These are phyloP conservation scores for Cecropterus lyciades DNA, from an alignment of 1,140 invertebrate genomes.

Conservation along the genomic window DNA sequence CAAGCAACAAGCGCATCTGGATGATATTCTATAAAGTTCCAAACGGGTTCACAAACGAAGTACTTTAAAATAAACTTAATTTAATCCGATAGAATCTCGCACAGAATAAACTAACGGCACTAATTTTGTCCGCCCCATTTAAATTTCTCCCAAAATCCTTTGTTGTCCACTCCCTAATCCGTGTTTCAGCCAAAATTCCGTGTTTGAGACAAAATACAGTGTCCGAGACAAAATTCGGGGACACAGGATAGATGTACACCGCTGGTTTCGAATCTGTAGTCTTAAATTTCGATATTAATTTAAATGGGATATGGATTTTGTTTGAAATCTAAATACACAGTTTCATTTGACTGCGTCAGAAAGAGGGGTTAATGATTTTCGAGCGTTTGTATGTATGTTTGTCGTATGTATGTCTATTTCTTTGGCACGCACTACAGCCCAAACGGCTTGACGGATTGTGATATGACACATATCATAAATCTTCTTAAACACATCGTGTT, in stretches of 20 bases:
- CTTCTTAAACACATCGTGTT: no score
- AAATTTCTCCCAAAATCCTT: slow-evolving; percentile 32
- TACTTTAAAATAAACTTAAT: slow-evolving; percentile 30
- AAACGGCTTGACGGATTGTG: no score
- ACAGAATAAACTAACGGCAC: slow-evolving; percentile 27
- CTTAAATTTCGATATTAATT: neutral
- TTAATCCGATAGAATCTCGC: slow-evolving; percentile 31
- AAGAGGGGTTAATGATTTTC: no score
- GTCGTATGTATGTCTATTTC: no score
- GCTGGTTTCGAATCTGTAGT: no score
- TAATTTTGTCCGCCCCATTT: slow-evolving; percentile 33
- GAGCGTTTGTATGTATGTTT: no score
- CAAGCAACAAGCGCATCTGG: neutral
- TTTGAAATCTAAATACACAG: no score
- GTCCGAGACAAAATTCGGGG: slow-evolving; percentile 9
- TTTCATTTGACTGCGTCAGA: no score
- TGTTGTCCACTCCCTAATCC: slow-evolving; percentile 34
- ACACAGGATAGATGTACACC: neutral
- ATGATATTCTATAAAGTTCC: neutral
- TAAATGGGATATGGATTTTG: neutral
- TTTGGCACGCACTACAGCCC: no score
- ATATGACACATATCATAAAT: no score
- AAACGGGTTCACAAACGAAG: slow-evolving; percentile 8
- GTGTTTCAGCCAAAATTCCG: slow-evolving; percentile 17
- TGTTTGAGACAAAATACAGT: slow-evolving; percentile 21